Evolutionary conservation across 2,888 invertebrate genomes (phyloP).

Genomic region (Caenorhabditis japonica): DNA sequence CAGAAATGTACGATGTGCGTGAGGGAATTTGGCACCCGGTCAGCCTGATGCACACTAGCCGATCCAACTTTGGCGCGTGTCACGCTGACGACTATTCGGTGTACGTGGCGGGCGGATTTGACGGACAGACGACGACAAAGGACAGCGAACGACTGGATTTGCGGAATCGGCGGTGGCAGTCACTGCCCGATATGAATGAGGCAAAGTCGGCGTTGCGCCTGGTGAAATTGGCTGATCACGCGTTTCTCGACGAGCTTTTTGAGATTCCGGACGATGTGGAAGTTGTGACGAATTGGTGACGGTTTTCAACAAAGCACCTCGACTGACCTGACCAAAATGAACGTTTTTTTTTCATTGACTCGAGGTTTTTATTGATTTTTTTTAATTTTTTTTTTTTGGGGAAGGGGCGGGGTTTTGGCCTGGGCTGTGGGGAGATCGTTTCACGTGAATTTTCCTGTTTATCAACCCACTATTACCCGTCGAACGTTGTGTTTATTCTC

Average conservation of each 20-base stretch:
- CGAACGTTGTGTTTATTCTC: no score
- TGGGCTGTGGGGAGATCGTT: no score
- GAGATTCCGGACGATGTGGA: conserved; percentile 36
- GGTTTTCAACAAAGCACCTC: not conserved
- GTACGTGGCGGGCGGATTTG: conserved; percentile 61
- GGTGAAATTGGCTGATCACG: conserved; percentile 40
- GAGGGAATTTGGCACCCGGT: conserved; percentile 58
- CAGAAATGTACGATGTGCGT: conserved; percentile 56
- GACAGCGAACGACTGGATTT: conserved; percentile 50
- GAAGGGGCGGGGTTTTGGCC: no score
- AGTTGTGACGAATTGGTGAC: conserved; percentile 34
- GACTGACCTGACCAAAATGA: no score
- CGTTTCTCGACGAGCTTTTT: conserved; percentile 48
- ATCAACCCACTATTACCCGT: no score
- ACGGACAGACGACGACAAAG: conserved; percentile 51
- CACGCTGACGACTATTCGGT: conserved; percentile 22
- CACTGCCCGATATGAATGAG: conserved; percentile 43
- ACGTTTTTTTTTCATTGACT: no score
- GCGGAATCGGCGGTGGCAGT: conserved; percentile 42
- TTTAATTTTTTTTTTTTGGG: no score
- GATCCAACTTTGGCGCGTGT: conserved; percentile 48
- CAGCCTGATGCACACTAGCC: conserved; percentile 48
- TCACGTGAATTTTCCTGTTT: no score
- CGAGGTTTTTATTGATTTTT: no score
- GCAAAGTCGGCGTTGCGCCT: conserved; percentile 55